These are phyloP conservation scores for Drosophila diplacantha DNA, from an alignment of 2,888 invertebrate genomes.

Conservation along the genomic window DNA sequence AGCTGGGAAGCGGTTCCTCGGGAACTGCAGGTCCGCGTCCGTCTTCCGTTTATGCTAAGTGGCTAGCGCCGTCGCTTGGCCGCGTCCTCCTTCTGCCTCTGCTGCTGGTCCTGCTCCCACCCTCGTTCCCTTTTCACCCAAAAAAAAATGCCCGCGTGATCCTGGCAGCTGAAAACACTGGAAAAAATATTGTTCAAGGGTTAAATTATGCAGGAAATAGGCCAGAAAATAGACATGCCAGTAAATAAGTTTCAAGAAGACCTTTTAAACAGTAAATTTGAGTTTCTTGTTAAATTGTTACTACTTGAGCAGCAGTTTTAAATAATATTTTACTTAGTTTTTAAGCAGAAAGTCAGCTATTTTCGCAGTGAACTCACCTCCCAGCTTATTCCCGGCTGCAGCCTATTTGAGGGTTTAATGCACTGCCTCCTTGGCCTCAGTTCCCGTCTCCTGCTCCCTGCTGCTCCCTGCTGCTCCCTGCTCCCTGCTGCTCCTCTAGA, in stretches of 20 bases:
- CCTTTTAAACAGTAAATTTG: background rate
- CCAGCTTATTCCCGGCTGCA: conserved; percentile 16
- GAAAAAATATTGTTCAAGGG: background rate
- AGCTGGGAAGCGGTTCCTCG: background rate
- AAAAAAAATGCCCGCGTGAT: conserved; percentile 14
- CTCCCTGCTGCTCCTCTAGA: background rate
- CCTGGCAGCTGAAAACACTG: conserved; percentile 11
- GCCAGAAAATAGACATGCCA: no score
- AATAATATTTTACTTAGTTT: background rate
- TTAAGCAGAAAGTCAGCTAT: background rate
- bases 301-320: no score
- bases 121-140: conserved; percentile 10
- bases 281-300: background rate
- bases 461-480: background rate
- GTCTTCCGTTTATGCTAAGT: conserved; percentile 66
- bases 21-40: conserved; percentile 12
- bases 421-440: conserved; percentile 17
- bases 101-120: background rate
- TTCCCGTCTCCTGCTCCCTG: background rate
- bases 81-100: conserved; percentile 1
- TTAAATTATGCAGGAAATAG: background rate
- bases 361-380: background rate
- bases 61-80: conserved; percentile 61
- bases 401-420: conserved; percentile 37
- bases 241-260: no score